These are phyloP conservation scores for Diabrotica balteata DNA, from an alignment of 2,888 invertebrate species.

Conservation along the genomic window DNA sequence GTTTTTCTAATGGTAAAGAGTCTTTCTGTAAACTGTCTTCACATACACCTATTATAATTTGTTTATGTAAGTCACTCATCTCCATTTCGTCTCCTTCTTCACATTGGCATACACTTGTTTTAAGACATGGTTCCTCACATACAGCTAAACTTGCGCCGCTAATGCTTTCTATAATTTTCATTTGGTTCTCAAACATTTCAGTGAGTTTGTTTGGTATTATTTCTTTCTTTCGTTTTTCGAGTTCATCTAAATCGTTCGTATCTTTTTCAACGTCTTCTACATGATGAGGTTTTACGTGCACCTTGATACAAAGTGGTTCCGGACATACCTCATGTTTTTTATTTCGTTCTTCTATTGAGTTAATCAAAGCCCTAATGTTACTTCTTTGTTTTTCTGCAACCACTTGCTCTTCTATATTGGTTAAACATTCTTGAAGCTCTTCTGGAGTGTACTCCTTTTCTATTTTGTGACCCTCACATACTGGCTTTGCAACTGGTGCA, in stretches of 20 bases:
- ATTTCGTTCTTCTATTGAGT: constrained; percentile 21
- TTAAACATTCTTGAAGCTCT: constrained; percentile 42
- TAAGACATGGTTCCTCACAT: constrained; percentile 40
- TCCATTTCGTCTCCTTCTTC: constrained; percentile 1
- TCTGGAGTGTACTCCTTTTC: constrained; percentile 42
- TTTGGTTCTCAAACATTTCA: constrained; percentile 32
- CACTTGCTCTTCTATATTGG: constrained; percentile 44
- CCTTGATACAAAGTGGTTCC: constrained; percentile 53
- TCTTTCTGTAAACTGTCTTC: not conserved
- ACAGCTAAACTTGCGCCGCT: constrained; percentile 36
- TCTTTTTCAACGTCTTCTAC: constrained; percentile 15
- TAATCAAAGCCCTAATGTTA: constrained; percentile 25
- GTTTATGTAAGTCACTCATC: constrained; percentile 2
- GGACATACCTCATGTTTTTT: constrained; percentile 36
- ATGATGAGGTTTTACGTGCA: constrained; percentile 43
- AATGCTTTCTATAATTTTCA: constrained; percentile 40
- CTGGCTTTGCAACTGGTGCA: constrained; percentile 5
- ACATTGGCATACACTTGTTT: constrained; percentile 21
- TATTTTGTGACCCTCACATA: constrained; percentile 21
- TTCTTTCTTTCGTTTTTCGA: not conserved
- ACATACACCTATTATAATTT: not conserved
- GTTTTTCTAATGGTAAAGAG: not conserved
- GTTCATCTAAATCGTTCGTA: not conserved
- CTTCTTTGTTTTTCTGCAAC: constrained; percentile 33
- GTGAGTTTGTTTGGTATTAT: constrained; percentile 18